These are phyloP conservation scores for Drosophila fuyamai DNA, from an alignment of 1,140 invertebrate species.

Conservation along the genomic window DNA sequence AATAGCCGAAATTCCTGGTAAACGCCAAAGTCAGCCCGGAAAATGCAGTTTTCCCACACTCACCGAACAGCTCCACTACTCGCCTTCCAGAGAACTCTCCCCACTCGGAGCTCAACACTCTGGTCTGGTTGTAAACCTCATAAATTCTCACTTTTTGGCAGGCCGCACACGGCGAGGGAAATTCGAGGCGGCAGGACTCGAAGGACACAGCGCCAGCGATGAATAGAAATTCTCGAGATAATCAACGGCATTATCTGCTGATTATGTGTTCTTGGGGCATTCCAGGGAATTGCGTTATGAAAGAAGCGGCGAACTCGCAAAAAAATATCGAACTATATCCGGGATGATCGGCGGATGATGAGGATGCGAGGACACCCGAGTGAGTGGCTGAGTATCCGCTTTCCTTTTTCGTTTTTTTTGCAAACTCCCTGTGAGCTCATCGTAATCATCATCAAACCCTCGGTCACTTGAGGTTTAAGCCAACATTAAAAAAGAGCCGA, in stretches of 20 bases:
- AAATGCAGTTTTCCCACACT: slow-evolving; percentile 50
- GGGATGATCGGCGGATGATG: slow-evolving; percentile 77
- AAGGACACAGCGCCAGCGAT: slow-evolving; percentile 53
- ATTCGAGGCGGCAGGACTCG: slow-evolving; percentile 67
- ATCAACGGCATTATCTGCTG: slow-evolving; percentile 76
- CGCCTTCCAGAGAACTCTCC: slow-evolving; percentile 24
- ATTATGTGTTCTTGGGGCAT: slow-evolving; percentile 73
- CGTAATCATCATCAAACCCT: slow-evolving; percentile 70
- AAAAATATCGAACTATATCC: slow-evolving; percentile 79
- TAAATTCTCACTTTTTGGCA: slow-evolving; percentile 56
- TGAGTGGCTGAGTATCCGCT: slow-evolving; percentile 77
- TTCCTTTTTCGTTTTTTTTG: slow-evolving; percentile 55
- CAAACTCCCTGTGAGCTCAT: slow-evolving; percentile 55
- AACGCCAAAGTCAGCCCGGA: slow-evolving; percentile 24
- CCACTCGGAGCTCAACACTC: not conserved
- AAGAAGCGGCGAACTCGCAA: slow-evolving; percentile 48
- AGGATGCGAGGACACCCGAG: slow-evolving; percentile 61
- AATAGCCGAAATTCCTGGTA: slow-evolving; percentile 22
- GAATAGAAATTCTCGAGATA: slow-evolving; percentile 77
- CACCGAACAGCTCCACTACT: slow-evolving; percentile 35
- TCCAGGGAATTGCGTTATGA: slow-evolving; percentile 73
- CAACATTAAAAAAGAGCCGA: slow-evolving; percentile 68
- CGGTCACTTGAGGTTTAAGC: slow-evolving; percentile 80
- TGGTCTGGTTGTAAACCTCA: slow-evolving; percentile 25
- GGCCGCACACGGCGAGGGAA: slow-evolving; percentile 67